These are phyloP conservation scores for Drosophila arizonae DNA, from an alignment of 1,140 invertebrate species.

Conservation along the genomic window DNA sequence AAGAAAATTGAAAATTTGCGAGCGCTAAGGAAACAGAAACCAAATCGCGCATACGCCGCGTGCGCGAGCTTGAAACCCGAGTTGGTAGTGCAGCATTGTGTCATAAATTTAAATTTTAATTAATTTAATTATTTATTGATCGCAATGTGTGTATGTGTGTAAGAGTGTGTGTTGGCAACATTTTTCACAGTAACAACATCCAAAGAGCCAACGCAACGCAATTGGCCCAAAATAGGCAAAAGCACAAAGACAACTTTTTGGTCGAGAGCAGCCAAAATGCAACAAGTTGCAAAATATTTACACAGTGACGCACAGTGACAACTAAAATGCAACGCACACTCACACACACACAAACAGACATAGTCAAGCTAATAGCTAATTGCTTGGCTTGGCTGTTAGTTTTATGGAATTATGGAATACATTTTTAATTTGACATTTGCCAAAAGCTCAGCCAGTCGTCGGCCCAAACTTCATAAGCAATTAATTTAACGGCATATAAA, in stretches of 20 bases:
- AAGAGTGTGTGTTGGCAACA: conserved; percentile 48
- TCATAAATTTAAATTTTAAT: conserved; percentile 80
- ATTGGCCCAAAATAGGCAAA: conserved; percentile 62
- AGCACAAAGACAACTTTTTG: conserved; percentile 42
- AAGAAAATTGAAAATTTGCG: conserved; percentile 31
- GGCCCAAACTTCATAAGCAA: conserved; percentile 68
- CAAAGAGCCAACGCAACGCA: conserved; percentile 45
- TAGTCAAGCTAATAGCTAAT: conserved; percentile 56
- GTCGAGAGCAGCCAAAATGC: conserved; percentile 26
- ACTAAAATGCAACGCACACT: conserved; percentile 48
- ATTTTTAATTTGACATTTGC: conserved; percentile 81
- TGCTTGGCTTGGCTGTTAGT: conserved; percentile 59
- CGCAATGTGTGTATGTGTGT: conserved; percentile 38
- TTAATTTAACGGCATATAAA: conserved; percentile 78
- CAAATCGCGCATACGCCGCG: conserved; percentile 51
- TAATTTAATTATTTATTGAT: conserved; percentile 80
- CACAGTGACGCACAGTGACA: conserved; percentile 58
- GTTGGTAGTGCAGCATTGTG: conserved; percentile 60
- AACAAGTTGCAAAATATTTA: conserved; percentile 71
- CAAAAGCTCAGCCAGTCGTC: conserved; percentile 70
- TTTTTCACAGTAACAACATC: conserved; percentile 42
- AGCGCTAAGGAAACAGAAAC: conserved; percentile 16
- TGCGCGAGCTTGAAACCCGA: conserved; percentile 33
- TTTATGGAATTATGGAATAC: conserved; percentile 72
- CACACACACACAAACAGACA: conserved; percentile 21